A percentile compares a stretch with the other conserved stretches of the same genome.
Evolutionary conservation across 2,888 invertebrate genomes (phyloP).

Genomic region (Eupithecia subfuscata): DNA sequence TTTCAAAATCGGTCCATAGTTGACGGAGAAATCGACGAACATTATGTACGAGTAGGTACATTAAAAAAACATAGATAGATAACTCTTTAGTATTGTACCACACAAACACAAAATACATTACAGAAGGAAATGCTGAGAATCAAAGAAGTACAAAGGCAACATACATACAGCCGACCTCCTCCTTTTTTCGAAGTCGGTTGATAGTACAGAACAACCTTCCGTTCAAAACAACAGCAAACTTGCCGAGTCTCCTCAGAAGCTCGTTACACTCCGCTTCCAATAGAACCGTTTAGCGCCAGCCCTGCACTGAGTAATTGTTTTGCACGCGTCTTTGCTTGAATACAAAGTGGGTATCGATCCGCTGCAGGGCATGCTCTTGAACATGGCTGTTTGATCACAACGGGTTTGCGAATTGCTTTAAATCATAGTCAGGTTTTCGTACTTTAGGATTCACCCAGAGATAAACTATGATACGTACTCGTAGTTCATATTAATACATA

Average conservation of each 20-base stretch:
- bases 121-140: too few species aligned
- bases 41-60: too few species aligned
- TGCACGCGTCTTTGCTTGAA: conserved; percentile 32
- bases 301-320: conserved; percentile 36
- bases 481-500: background rate
- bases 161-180: too few species aligned
- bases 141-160: too few species aligned
- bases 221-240: background rate
- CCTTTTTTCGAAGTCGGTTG: too few species aligned
- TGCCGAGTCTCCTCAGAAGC: conserved; percentile 16
- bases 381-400: conserved; percentile 12
- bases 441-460: background rate
- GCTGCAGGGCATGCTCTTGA: conserved; percentile 20
- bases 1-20: too few species aligned
- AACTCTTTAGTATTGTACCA: too few species aligned
- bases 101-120: too few species aligned
- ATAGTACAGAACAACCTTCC: background rate
- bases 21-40: too few species aligned
- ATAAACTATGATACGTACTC: background rate
- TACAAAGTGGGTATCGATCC: conserved; percentile 35
- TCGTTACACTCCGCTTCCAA: conserved; percentile 2
- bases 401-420: conserved; percentile 1
- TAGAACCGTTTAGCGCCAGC: conserved; percentile 24
- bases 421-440: background rate
- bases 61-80: too few species aligned